Conservation (phyloP, 1,140 invertebrate genomes). For the Eufriesea mexicana region DNA sequence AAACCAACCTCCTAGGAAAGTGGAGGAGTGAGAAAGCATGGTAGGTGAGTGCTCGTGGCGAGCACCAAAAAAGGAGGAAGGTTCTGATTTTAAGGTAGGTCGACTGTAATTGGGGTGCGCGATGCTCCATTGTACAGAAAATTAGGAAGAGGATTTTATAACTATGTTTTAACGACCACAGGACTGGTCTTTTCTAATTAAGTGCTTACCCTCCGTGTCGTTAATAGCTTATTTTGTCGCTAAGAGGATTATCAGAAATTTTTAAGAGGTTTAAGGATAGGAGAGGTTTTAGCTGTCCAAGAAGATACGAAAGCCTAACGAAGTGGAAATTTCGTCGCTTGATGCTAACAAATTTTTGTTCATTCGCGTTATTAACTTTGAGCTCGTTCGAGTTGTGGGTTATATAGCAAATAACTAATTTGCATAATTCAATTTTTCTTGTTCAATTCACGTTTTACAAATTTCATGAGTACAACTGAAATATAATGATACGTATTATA, state of each 20-base stretch:
- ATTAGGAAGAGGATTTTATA: neutral
- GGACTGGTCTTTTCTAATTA: neutral
- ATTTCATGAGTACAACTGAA: too few species aligned
- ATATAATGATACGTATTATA: too few species aligned
- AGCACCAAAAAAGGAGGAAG: neutral
- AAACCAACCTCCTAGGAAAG: neutral
- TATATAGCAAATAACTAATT: too few species aligned
- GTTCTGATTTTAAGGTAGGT: neutral
- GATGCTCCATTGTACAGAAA: neutral
- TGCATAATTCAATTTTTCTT: too few species aligned
- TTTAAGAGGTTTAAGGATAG: neutral
- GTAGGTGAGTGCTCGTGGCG: neutral
- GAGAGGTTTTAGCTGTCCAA: neutral
- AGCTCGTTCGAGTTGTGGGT: too few species aligned
- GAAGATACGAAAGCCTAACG: neutral
- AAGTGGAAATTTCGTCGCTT: neutral
- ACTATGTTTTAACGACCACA: neutral
- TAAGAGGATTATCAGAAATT: neutral
- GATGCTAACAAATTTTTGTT: neutral
- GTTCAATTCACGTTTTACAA: too few species aligned
- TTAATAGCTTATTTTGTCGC: conserved; percentile 5
- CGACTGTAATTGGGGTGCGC: neutral
- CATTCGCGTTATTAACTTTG: too few species aligned
- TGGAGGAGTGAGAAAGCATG: neutral
- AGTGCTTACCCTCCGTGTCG: neutral